Evolutionary conservation across 2,797 vertebrate species (phyloP).

Genomic region (Myotis vivesi): DNA sequence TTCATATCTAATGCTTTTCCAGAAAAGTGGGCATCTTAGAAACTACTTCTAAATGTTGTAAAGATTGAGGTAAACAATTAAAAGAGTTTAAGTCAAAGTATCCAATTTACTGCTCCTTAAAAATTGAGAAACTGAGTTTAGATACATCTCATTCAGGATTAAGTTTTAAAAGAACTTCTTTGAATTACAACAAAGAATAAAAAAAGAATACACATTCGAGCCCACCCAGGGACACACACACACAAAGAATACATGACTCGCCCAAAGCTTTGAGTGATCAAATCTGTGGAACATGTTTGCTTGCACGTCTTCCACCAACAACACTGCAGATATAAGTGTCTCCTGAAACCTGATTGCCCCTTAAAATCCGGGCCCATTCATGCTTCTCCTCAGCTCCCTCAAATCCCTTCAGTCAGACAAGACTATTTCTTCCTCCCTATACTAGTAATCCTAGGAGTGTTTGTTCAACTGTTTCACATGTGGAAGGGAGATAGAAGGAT

Average conservation of each 20-base stretch:
- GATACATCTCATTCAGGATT: slow-evolving; percentile 41
- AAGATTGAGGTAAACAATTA: neutral
- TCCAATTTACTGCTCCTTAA: slow-evolving; percentile 40
- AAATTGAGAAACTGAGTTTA: slow-evolving; percentile 37
- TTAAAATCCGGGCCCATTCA: neutral
- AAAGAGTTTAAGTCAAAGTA: slow-evolving; percentile 1
- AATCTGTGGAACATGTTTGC: neutral
- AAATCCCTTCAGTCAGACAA: neutral
- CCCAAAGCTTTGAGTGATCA: neutral
- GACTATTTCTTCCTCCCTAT: neutral
- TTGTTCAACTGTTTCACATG: neutral
- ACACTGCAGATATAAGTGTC: neutral
- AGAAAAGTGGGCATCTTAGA: neutral
- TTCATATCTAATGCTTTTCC: neutral
- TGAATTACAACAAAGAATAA: neutral
- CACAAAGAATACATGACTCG: neutral
- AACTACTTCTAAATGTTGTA: neutral
- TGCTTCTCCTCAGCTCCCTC: neutral
- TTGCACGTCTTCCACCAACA: neutral
- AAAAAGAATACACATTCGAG: neutral
- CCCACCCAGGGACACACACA: too few species aligned
- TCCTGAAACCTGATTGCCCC: neutral
- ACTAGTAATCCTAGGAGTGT: neutral
- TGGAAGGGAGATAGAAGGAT: neutral
- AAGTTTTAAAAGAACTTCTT: neutral